Base-by-base conservation (phyloP, 2,888 invertebrate genomes). In the Parapristionchus giblindavisi region DNA sequence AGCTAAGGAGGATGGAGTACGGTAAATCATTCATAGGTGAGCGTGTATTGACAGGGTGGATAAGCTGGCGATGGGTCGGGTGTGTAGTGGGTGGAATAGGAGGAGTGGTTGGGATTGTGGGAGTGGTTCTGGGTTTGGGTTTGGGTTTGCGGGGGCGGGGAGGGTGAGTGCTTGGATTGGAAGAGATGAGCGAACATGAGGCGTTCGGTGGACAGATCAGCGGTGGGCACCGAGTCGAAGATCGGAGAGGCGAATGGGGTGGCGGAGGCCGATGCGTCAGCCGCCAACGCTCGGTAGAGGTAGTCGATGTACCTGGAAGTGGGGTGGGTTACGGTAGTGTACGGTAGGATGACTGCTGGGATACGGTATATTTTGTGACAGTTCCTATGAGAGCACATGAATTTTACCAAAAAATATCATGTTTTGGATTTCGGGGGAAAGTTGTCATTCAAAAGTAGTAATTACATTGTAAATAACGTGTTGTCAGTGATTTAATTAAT, bases 131-230 rank as follows among this genome's bases (percentile, higher is more conserved):
- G 40, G 32, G 52, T 36, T 24, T 52, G 34, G 36, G 51, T 38
- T 21, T 27, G 21, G 24, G 27, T 40, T 40, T 40, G 43, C 5
- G 40, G 40, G n/a, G 63, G 32, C 4, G 63, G 43, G 14, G 43
- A 65, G 1, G 63, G 29, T 65, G 43, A 32, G 43, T 65, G 27
- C 17, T 68, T 36, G 3, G 51, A 68, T 52, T 11, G 14, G 56
- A 71, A 36, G n/a, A 71, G 70, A 56, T 71, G 70, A 3, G 54
- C 36, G 38, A 32, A 40, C 70, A 71, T 71, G 6, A 71, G 70
- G 21, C 40, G 27, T 56, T 54, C 29, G 14, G 70, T 71, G 29
- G 70, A 71, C 29, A 71, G 36, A 71, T 71, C 70, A 6, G 70
- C 70, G 3, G 54, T 54, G 2, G 70, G 70, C 24, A 71, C 68